Percentiles rank a stretch among this genome's conserved stretches.
Conservation (phyloP, 2,888 invertebrate genomes). For the Drosophila rellima region DNA sequence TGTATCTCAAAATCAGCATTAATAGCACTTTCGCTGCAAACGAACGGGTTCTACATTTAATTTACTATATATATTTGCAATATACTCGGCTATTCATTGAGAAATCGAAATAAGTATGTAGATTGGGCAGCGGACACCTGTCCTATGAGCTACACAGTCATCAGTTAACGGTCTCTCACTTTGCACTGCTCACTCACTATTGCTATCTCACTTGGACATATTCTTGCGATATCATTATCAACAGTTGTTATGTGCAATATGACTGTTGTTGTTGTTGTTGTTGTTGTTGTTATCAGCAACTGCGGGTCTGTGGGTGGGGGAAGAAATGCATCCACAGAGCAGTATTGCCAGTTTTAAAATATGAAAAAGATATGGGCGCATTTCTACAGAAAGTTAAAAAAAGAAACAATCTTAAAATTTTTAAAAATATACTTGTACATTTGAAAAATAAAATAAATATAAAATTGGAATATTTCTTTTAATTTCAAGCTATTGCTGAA, state of each 20-base stretch:
- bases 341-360: not conserved
- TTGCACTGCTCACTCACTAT: constrained; percentile 1
- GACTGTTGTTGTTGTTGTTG: not conserved
- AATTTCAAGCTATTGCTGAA: no score
- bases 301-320: not conserved
- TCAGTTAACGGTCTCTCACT: constrained; percentile 13
- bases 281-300: constrained; percentile 22
- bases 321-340: constrained; percentile 29
- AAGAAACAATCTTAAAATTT: no score
- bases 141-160: constrained; percentile 27
- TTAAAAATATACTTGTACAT: no score
- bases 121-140: constrained; percentile 32
- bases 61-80: constrained; percentile 9
- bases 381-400: no score
- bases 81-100: constrained; percentile 54
- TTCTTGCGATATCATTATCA: constrained; percentile 37
- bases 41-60: constrained; percentile 19
- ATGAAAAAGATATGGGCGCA: no score
- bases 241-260: constrained; percentile 16
- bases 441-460: no score
- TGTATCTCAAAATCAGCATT: constrained; percentile 40
- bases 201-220: not conserved
- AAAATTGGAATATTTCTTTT: no score
- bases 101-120: constrained; percentile 41
- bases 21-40: constrained; percentile 70